Evolutionary conservation across 1,140 invertebrate species (phyloP).

Genomic region (Drosophila saltans): DNA sequence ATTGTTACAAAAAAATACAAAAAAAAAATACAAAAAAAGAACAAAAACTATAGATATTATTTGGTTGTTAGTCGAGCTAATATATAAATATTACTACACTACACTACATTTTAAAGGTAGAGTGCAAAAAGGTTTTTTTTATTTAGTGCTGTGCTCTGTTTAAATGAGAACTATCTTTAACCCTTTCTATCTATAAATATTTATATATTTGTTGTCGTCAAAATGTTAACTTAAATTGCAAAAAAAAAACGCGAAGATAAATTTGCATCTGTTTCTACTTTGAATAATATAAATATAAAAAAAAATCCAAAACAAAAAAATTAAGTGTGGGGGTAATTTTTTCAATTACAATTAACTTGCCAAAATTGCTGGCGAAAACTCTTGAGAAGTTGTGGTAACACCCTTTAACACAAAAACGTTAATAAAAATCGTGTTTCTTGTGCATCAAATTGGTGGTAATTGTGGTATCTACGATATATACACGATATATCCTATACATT

Average conservation of each 20-base stretch:
- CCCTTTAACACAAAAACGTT: slow-evolving; percentile 24
- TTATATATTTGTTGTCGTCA: slow-evolving; percentile 16
- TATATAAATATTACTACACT: too few species aligned
- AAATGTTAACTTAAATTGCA: slow-evolving; percentile 64
- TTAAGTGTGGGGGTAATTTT: neutral
- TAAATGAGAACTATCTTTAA: slow-evolving; percentile 8
- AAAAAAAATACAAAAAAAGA: slow-evolving; percentile 27
- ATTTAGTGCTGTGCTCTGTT: slow-evolving; percentile 64
- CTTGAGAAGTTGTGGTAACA: slow-evolving; percentile 21
- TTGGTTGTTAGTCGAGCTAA: slow-evolving; percentile 75
- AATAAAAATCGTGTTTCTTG: slow-evolving; percentile 31
- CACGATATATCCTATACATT: neutral
- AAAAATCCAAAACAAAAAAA: slow-evolving; percentile 30
- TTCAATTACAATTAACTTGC: slow-evolving; percentile 33
- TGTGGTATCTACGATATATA: slow-evolving; percentile 14
- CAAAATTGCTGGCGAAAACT: slow-evolving; percentile 58
- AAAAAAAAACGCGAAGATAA: slow-evolving; percentile 24
- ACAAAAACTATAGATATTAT: slow-evolving; percentile 73
- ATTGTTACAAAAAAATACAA: slow-evolving; percentile 43
- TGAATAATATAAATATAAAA: slow-evolving; percentile 48
- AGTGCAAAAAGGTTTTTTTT: slow-evolving; percentile 6
- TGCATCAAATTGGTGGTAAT: slow-evolving; percentile 2
- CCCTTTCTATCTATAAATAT: neutral
- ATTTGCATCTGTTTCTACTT: slow-evolving; percentile 58
- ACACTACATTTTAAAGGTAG: neutral